Conservation (phyloP, 2,797 vertebrate species). For the Mycteria americana region DNA sequence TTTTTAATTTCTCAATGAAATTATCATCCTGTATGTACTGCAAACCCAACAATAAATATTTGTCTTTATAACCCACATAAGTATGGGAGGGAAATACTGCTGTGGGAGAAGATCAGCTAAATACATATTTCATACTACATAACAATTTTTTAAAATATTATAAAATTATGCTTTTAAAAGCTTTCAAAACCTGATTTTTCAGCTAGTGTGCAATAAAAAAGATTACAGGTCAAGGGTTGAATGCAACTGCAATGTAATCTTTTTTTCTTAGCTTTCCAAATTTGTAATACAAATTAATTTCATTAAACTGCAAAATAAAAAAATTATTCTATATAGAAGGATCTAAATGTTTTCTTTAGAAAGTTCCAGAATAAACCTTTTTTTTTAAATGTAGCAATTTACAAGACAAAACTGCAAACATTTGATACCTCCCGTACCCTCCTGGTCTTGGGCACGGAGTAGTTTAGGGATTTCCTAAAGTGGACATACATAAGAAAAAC, state of each 20-base stretch:
- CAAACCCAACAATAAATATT: background rate
- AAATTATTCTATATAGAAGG: background rate
- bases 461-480: background rate
- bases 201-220: background rate
- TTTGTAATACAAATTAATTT: background rate
- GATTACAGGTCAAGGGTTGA: background rate
- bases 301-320: background rate
- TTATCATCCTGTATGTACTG: background rate
- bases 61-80: background rate
- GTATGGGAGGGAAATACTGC: background rate
- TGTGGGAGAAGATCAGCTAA: background rate
- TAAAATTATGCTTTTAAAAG: background rate
- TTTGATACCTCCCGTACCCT: background rate
- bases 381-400: background rate
- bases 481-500: background rate
- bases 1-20: background rate
- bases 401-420: background rate
- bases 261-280: background rate
- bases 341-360: background rate
- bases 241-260: background rate
- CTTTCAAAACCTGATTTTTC: background rate
- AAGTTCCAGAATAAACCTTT: background rate
- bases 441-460: fast-evolving
- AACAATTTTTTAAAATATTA: background rate
- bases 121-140: background rate